Evolutionary conservation across 2,113 vertebrate species (phyloP), one percentile per base, ranked within the genome.

Genomic region (Petaurus breviceps): DNA sequence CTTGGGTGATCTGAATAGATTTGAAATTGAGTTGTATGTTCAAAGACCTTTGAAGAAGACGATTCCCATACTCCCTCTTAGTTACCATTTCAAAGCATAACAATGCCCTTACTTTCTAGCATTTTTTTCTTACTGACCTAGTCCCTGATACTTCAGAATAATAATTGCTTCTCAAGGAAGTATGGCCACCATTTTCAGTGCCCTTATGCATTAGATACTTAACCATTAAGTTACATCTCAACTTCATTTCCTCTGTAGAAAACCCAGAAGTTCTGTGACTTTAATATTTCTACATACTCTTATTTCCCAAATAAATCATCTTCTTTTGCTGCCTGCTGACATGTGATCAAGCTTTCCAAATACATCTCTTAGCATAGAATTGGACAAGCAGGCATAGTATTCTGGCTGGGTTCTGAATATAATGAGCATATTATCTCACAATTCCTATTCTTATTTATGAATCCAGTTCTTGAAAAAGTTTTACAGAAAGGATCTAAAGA

Each of bases 181-280:
- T 84, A 43, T 43, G 37, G 43, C n/a, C 68, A 84, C n/a, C 19
- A 8, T 43, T 19, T 84, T 84, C n/a, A 77, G n/a, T 84, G 37
- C n/a, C 16, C 23, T 2, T 16, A 43, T 84, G 1, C 68, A 22
- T 84, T 84, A 22, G 37, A 22, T 43, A 84, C 16, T 22, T 84
- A 92, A 95, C 57, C 55, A 47, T 7, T n/a, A 14, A 2, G 3
- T 93, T 77, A 25, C 92, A 43, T 23, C 0, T 43, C 47, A 47
- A 25, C 31, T 16, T 89, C 77, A 91, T 92, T 90, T 77, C 37
- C 11, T 51, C 77, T 14, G 12, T 12, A 94, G 26, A 57, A 50
- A 93, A 61, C 68, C 49, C 68, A 68, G 16, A 96, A 54, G 46
- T 8, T 26, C 51, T 43, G 14, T 94, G 91, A 90, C 49, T 96